These are phyloP conservation scores for Pygoscelis adeliae DNA, from an alignment of 2,113 vertebrate species.

Conservation along the genomic window DNA sequence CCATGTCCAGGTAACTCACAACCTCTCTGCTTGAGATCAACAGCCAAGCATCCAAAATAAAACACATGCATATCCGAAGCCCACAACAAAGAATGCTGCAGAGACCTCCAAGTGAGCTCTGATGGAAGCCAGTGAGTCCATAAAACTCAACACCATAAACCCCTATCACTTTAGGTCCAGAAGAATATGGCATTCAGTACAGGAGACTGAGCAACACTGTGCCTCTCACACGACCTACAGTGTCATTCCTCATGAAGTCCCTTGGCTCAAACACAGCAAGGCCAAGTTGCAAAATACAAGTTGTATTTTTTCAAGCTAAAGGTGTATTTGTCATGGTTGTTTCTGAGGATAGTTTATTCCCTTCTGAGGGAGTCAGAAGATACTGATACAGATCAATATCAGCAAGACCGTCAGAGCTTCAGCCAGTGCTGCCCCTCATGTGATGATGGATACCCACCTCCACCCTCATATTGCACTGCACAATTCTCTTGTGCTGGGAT, in stretches of 20 bases:
- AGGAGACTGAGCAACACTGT: not conserved
- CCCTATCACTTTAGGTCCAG: not conserved
- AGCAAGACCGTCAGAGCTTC: not conserved
- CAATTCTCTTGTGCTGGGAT: not conserved
- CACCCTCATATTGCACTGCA: not conserved
- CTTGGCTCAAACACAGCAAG: not conserved
- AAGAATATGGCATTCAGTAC: not conserved
- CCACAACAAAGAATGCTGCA: not conserved
- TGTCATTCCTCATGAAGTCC: fast-evolving
- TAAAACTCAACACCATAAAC: not conserved
- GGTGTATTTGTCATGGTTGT: not conserved
- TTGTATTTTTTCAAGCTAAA: not conserved
- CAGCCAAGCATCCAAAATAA: not conserved
- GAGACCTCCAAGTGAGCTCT: not conserved
- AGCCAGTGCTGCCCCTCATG: fast-evolving
- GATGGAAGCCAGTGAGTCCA: not conserved
- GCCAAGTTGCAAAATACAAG: not conserved
- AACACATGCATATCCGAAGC: not conserved
- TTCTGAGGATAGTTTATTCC: not conserved
- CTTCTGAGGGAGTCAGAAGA: not conserved
- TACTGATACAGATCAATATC: too few species aligned
- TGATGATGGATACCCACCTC: not conserved
- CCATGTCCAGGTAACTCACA: not conserved
- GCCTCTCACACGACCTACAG: not conserved
- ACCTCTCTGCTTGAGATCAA: not conserved